phyloP scores from a whole-genome alignment of 1,140 invertebrate genomes.

The Druon quercuslanigerum region DNA sequence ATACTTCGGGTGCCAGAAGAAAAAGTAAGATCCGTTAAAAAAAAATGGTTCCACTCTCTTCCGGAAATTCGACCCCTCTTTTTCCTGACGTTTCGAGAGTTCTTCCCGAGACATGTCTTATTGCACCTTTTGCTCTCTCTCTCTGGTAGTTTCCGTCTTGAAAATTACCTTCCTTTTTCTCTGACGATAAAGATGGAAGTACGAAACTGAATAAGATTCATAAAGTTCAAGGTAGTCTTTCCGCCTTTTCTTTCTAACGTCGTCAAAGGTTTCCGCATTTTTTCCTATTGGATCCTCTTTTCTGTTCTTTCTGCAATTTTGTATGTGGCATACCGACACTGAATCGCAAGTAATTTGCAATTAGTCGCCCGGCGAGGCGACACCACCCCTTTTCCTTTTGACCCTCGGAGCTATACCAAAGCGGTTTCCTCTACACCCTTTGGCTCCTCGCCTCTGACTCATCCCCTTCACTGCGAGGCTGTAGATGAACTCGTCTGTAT shows the following conservation, averaged over 20 bases:
- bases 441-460: constrained; percentile 15
- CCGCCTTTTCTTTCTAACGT: constrained; percentile 4
- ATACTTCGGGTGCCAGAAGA: too few relatives aligned
- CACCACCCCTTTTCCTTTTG: constrained; percentile 30
- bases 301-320: constrained; percentile 6
- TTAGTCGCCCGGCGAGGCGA: constrained; percentile 22
- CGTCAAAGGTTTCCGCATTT: constrained; percentile 21
- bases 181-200: constrained; percentile 5
- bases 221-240: constrained; percentile 29
- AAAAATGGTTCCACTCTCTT: background rate
- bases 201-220: constrained; percentile 27
- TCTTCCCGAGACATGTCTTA: constrained; percentile 17
- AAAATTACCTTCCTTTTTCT: constrained; percentile 24
- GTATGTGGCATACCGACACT: constrained; percentile 30
- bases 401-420: constrained; percentile 25
- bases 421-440: constrained; percentile 23
- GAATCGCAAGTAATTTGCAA: constrained; percentile 31
- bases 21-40: too few relatives aligned
- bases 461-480: background rate
- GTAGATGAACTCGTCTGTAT: constrained; percentile 16
- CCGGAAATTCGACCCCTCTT: background rate
- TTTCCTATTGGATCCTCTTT: background rate
- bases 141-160: constrained; percentile 4
- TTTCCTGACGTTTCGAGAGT: constrained; percentile 16
- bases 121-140: background rate